A percentile compares a stretch with the other conserved stretches of the same genome.
phyloP scores from a whole-genome alignment of 2,113 vertebrate genomes.

The Dermatemys mawii region DNA sequence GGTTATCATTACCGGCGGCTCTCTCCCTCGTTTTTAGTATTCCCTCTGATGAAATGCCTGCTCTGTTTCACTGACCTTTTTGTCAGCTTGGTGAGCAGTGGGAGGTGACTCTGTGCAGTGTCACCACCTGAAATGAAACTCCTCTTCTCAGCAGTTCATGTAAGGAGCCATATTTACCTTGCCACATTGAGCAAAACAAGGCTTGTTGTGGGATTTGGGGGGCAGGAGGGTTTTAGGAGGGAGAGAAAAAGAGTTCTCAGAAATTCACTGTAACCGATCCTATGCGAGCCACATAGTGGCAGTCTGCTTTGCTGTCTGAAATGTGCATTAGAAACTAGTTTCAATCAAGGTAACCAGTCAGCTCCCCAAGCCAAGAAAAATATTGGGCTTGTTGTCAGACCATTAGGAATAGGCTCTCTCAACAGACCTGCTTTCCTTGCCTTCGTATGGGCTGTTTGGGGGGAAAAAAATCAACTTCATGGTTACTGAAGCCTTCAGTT shows the following conservation, averaged over 20 bases:
- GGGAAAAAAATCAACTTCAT: conserved; percentile 29
- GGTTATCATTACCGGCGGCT: conserved; percentile 70
- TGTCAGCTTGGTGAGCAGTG: conserved; percentile 21
- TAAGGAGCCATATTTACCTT: background rate
- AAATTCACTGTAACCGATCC: conserved; percentile 8
- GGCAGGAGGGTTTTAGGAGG: background rate
- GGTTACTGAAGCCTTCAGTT: conserved; percentile 4
- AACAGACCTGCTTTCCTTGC: conserved; percentile 52
- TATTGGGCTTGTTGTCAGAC: conserved; percentile 64
- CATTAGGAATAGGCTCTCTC: conserved; percentile 56
- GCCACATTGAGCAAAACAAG: background rate
- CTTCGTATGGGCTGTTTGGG: conserved; percentile 13
- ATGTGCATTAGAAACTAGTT: conserved; percentile 48
- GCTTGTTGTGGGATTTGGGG: background rate
- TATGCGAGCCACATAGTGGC: background rate
- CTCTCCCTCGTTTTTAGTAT: conserved; percentile 62
- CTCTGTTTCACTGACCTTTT: conserved; percentile 48
- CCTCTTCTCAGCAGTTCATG: background rate
- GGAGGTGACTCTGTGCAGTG: background rate
- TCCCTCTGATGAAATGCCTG: conserved; percentile 58
- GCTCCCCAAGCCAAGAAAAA: conserved; percentile 66
- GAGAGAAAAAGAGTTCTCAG: background rate
- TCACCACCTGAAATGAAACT: conserved; percentile 29
- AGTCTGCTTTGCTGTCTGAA: conserved; percentile 62
- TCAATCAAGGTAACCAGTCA: conserved; percentile 64